These are phyloP conservation scores for Dromococcyx pavoninus DNA, from an alignment of 2,797 vertebrate genomes.

Conservation along the genomic window DNA sequence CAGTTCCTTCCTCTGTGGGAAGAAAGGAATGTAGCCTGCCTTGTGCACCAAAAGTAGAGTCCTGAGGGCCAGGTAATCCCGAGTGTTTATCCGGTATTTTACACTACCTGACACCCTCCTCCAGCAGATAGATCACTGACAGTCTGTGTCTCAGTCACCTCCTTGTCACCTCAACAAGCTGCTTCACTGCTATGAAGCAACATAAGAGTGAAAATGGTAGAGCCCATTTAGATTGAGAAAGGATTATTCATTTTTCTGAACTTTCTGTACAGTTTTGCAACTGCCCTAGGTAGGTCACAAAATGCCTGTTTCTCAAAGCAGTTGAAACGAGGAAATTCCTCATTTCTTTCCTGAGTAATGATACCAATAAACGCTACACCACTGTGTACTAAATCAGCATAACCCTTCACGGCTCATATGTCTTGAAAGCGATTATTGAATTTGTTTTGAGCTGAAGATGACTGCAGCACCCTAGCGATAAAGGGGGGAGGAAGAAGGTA, in stretches of 20 bases:
- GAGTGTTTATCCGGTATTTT: background rate
- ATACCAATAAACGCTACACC: constrained; percentile 3
- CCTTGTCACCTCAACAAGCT: background rate
- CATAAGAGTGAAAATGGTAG: rapidly evolving
- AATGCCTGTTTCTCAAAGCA: background rate
- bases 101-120: background rate
- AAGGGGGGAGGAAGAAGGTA: background rate
- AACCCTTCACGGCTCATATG: constrained; percentile 27
- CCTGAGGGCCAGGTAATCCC: constrained; percentile 33
- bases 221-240: background rate
- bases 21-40: constrained; percentile 21
- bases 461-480: background rate
- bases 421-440: constrained; percentile 56
- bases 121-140: background rate
- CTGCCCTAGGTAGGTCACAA: background rate
- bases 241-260: background rate
- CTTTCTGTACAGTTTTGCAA: background rate
- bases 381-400: constrained; percentile 35
- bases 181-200: background rate
- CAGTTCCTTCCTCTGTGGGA: constrained; percentile 20
- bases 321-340: constrained; percentile 40
- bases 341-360: constrained; percentile 45
- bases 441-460: background rate
- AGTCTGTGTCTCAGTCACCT: background rate
- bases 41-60: constrained; percentile 13